A percentile compares a stretch with the other conserved stretches of the same genome.
Evolutionary conservation across 2,888 invertebrate genomes (phyloP).

Genomic region (Siphlonurus alternatus): DNA sequence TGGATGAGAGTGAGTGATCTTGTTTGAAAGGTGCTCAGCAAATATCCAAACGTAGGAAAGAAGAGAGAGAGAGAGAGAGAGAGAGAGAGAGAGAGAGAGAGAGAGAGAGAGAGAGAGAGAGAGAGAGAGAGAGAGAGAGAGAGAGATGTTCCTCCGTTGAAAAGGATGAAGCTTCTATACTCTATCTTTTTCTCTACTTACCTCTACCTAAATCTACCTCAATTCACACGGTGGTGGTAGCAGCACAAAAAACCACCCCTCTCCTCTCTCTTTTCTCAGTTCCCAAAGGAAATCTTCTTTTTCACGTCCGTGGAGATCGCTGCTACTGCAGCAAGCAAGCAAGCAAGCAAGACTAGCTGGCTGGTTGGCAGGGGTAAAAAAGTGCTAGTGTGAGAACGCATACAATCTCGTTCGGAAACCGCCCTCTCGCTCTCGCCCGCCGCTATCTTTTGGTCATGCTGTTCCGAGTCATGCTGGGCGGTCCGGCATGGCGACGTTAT

Average conservation of each 20-base stretch:
- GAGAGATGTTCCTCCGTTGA: not conserved
- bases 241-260: too few relatives aligned
- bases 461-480: not conserved
- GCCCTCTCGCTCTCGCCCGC: not conserved
- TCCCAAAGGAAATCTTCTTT: not conserved
- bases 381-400: not conserved
- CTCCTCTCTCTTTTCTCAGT: not conserved
- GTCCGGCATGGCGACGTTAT: not conserved
- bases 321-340: not conserved
- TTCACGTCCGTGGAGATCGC: not conserved
- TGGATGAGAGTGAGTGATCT: not conserved
- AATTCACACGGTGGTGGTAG: not conserved
- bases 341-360: not conserved
- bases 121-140: not conserved
- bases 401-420: not conserved
- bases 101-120: not conserved
- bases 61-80: not conserved
- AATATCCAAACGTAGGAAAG: not conserved
- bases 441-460: not conserved
- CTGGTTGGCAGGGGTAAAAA: not conserved
- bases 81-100: not conserved
- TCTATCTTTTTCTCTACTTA: not conserved
- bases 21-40: not conserved
- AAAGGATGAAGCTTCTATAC: not conserved
- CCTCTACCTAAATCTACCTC: not conserved